phyloP scores from a whole-genome alignment of 2,888 invertebrate species.

The Sturmia bella region DNA sequence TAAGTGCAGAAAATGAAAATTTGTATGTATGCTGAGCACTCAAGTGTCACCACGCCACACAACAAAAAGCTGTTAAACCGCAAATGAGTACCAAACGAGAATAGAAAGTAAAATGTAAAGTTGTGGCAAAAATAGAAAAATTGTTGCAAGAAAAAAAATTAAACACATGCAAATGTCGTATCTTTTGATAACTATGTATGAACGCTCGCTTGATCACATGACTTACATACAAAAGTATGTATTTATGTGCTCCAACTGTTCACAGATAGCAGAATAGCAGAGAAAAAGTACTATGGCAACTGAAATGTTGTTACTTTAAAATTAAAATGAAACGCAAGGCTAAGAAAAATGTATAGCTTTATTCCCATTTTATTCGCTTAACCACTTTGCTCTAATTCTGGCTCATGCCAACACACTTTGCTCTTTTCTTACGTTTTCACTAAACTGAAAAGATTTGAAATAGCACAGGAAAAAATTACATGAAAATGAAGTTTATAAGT shows the following conservation, averaged over 20 bases:
- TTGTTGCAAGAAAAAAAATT: conserved; percentile 12
- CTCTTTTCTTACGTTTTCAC: conserved; percentile 29
- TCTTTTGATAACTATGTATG: neutral
- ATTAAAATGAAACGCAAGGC: conserved; percentile 1
- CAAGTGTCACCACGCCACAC: conserved; percentile 70
- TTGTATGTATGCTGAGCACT: conserved; percentile 73
- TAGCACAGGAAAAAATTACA: neutral
- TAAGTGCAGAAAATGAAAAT: conserved; percentile 21
- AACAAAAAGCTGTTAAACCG: conserved; percentile 69
- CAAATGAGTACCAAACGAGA: conserved; percentile 71
- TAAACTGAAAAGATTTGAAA: conserved; percentile 22
- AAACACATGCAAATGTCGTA: conserved; percentile 17
- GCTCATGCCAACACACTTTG: conserved; percentile 7
- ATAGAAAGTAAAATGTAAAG: conserved; percentile 50
- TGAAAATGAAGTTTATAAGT: conserved; percentile 26
- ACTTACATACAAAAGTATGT: neutral
- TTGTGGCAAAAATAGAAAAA: conserved; percentile 45
- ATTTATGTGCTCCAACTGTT: conserved; percentile 20
- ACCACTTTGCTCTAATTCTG: conserved; percentile 37
- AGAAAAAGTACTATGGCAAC: conserved; percentile 64
- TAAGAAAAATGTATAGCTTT: neutral
- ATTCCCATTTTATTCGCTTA: conserved; percentile 24
- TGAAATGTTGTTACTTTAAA: conserved; percentile 20
- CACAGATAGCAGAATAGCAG: conserved; percentile 63
- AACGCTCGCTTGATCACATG: neutral